Evolutionary conservation across 2,797 vertebrate genomes (phyloP).

Genomic region (Cryptoblepharus egeriae): DNA sequence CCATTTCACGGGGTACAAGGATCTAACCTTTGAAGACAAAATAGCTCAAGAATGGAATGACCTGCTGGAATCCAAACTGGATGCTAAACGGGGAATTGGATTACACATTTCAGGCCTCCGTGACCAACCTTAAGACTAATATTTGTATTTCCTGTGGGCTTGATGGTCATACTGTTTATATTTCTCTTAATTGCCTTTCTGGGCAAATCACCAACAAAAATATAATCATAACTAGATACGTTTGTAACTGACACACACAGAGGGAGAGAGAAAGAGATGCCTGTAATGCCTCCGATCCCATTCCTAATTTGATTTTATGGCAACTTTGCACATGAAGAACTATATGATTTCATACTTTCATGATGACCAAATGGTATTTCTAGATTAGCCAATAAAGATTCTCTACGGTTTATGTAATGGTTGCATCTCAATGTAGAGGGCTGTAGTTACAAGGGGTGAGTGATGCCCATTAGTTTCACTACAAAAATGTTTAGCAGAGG

Average conservation of each 20-base stretch:
- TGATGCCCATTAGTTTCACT: background rate
- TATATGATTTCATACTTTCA: background rate
- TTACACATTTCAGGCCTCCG: background rate
- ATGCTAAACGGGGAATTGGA: background rate
- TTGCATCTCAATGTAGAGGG: background rate
- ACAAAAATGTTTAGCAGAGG: background rate
- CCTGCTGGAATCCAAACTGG: slow-evolving; percentile 17
- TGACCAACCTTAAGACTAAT: slow-evolving; percentile 31
- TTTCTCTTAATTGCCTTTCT: slow-evolving; percentile 18
- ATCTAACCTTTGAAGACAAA: slow-evolving; percentile 24
- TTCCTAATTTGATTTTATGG: background rate
- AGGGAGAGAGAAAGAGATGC: no score
- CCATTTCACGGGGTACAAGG: background rate
- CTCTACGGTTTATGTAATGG: background rate
- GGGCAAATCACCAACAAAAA: slow-evolving; percentile 15
- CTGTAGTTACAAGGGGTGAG: background rate
- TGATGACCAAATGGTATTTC: background rate
- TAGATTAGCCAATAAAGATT: background rate
- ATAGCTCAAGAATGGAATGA: slow-evolving; percentile 21
- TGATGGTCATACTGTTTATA: slow-evolving; percentile 16
- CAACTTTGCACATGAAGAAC: background rate
- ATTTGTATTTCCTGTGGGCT: slow-evolving; percentile 23
- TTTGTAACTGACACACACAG: background rate
- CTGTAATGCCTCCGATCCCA: background rate
- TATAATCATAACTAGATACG: background rate